A percentile compares a stretch with the other conserved stretches of the same genome.
phyloP scores from a whole-genome alignment of 2,113 vertebrate species.

The Turdus rufiventris region DNA sequence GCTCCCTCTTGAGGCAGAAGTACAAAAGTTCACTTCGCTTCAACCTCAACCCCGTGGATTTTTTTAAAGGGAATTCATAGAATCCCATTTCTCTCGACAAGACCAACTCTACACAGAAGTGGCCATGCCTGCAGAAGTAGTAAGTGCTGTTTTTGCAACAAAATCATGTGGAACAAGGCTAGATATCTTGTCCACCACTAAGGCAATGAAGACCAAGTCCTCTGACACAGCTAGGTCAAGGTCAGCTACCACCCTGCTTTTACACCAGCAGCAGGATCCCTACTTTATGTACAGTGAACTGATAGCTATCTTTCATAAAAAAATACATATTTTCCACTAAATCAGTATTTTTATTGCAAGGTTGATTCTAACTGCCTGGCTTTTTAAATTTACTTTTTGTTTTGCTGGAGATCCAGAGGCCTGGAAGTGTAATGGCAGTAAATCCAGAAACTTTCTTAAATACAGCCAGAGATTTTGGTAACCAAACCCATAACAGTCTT shows the following conservation, averaged over 20 bases:
- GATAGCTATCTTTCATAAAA: not conserved
- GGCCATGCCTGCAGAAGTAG: rapidly evolving
- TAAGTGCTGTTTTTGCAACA: not conserved
- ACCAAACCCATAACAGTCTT: not conserved
- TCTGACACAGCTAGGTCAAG: not conserved
- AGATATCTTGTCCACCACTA: not conserved
- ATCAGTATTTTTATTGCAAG: not conserved
- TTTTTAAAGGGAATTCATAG: not conserved
- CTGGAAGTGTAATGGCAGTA: not conserved
- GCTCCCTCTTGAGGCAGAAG: slow-evolving; percentile 47
- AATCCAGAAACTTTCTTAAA: not conserved
- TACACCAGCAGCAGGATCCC: not conserved
- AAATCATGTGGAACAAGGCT: not conserved
- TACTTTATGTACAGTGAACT: not conserved
- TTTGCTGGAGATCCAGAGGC: not conserved
- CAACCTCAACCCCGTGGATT: rapidly evolving
- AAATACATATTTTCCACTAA: rapidly evolving
- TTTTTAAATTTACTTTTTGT: not conserved
- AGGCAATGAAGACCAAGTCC: rapidly evolving
- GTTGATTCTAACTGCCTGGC: not conserved
- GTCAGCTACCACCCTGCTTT: not conserved
- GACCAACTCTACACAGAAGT: not conserved
- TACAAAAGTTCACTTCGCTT: not conserved
- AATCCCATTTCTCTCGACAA: not conserved
- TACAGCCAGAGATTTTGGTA: not conserved